Evolutionary conservation across 2,888 invertebrate genomes (phyloP), one percentile per base, ranked within the genome.

Genomic region (Rotaria macrura): DNA sequence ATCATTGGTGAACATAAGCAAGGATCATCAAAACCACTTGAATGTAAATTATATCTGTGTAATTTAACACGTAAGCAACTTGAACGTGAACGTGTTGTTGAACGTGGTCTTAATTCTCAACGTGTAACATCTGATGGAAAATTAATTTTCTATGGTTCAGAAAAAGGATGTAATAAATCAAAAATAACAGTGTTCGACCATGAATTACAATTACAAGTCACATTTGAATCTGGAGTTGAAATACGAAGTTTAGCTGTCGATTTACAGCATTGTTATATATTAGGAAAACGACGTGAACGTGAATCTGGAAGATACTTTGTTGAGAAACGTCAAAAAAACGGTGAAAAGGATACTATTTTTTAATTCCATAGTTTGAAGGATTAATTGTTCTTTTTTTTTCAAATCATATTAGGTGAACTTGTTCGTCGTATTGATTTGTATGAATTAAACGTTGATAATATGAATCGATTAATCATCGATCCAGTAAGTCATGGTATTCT

Each of bases 91-190:
- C 40, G 79, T n/a, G n/a, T 43, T 43, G 79, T 79, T 40, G 79
- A 79, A 79, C 79, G 79, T 79, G 79, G 79, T 79, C 43, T 79
- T 12, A 79, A 79, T 79, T 79, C 17, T 43, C 79, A 79, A 43
- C 79, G 79, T 43, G 40, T 40, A 43, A 9, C 43, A 79, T 79
- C 79, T 2, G 79, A 79, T 79, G 79, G 43, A 79, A 40, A 79
- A 79, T 43, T 43, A 12, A 79, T 79, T 25, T 79, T 43, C n/a
- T 79, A 79, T 43, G 79, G 79, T 40, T 23, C 43, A 43, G 79
- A 79, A 79, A 79, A 79, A 43, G 79, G 79, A 43, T 79, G 79
- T 79, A 79, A 79, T 79, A 79, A 79, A 79, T 79, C 79, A 38
- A 79, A 79, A 79, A n/a, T 79, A 40, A n/a, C 43, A 1, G 43